These are phyloP conservation scores for Drosophila kohkoa DNA, from an alignment of 1,140 invertebrate genomes.

Conservation along the genomic window DNA sequence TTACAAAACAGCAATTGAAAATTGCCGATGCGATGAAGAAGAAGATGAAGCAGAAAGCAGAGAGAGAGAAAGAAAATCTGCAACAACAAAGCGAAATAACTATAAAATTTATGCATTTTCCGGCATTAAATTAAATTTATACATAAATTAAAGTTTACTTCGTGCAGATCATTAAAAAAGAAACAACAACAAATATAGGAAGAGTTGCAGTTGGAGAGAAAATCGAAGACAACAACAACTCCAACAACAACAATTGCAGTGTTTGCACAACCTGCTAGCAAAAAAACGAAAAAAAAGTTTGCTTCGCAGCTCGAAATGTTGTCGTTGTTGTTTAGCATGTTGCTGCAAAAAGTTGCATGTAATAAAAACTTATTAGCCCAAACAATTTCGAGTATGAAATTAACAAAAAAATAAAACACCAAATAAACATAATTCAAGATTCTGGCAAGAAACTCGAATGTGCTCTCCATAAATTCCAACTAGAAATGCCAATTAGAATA, in stretches of 20 bases:
- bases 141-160: slow-evolving; percentile 83
- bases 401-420: background rate
- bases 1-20: slow-evolving; percentile 62
- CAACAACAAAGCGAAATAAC: slow-evolving; percentile 17
- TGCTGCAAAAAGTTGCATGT: slow-evolving; percentile 66
- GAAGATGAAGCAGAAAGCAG: background rate
- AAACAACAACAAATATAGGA: slow-evolving; percentile 22
- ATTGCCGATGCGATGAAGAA: slow-evolving; percentile 22
- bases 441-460: background rate
- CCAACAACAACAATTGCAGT: slow-evolving; percentile 30
- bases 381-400: slow-evolving; percentile 29
- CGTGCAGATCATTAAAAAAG: slow-evolving; percentile 77
- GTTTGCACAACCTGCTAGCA: slow-evolving; percentile 28
- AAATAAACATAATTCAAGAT: background rate
- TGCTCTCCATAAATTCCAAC: slow-evolving; percentile 24
- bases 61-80: background rate
- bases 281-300: slow-evolving; percentile 17
- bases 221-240: slow-evolving; percentile 28
- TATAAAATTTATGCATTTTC: slow-evolving; percentile 71
- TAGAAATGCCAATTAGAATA: slow-evolving; percentile 26
- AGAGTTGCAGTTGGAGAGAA: slow-evolving; percentile 20
- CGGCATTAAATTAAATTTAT: slow-evolving; percentile 82
- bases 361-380: slow-evolving; percentile 51
- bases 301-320: slow-evolving; percentile 45
- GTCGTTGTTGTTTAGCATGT: slow-evolving; percentile 58